A percentile compares a stretch with the other conserved stretches of the same genome.
phyloP scores from a whole-genome alignment of 2,888 invertebrate genomes.

The Lasius fuliginosus region DNA sequence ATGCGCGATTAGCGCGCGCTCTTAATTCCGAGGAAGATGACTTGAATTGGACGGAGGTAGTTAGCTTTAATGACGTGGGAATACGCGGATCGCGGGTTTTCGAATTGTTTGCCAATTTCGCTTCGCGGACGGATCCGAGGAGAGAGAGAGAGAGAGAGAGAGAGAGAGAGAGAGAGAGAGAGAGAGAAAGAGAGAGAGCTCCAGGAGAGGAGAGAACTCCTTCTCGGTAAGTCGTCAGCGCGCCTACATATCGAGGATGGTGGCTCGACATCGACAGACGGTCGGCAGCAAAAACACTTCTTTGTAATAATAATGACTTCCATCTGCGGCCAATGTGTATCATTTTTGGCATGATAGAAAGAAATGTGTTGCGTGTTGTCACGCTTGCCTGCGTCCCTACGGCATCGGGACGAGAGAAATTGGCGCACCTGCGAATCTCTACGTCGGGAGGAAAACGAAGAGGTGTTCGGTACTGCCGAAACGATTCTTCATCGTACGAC shows the following conservation, averaged over 20 bases:
- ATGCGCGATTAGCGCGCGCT: background rate
- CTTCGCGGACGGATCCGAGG: background rate
- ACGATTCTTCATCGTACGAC: conserved; percentile 53
- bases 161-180: background rate
- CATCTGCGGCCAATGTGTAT: conserved; percentile 46
- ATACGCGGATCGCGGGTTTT: conserved; percentile 10
- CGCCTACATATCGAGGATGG: conserved; percentile 23
- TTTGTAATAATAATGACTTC: conserved; percentile 54
- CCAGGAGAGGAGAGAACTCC: background rate
- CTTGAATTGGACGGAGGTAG: conserved; percentile 10
- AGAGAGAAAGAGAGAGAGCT: background rate
- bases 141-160: background rate
- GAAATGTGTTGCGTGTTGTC: conserved; percentile 61
- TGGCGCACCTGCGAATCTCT: conserved; percentile 48
- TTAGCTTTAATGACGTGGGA: conserved; percentile 45
- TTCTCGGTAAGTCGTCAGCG: conserved; percentile 46
- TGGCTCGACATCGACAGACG: conserved; percentile 49
- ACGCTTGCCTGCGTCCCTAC: conserved; percentile 44
- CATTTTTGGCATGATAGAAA: conserved; percentile 50
- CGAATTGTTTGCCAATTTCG: conserved; percentile 3
- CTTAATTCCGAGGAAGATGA: conserved; percentile 42
- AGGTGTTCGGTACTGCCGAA: conserved; percentile 30
- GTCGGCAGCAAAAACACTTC: conserved; percentile 48
- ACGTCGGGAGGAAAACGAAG: conserved; percentile 42
- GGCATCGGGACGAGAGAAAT: conserved; percentile 38